phyloP scores from a whole-genome alignment of 2,888 invertebrate genomes.

The Lapara coniferarum region DNA sequence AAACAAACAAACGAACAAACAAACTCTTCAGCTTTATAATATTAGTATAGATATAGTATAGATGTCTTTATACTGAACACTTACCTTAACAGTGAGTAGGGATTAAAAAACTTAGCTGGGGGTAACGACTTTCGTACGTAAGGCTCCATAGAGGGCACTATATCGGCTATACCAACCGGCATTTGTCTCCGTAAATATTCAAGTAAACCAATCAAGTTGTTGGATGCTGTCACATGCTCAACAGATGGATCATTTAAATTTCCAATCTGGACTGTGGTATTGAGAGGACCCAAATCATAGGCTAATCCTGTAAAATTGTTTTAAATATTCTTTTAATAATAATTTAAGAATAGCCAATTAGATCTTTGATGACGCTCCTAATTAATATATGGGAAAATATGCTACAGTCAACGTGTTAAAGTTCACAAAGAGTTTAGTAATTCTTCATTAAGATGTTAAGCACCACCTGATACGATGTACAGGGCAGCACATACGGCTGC shows the following conservation, averaged over 20 bases:
- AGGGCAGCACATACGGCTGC: background rate
- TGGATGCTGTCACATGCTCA: background rate
- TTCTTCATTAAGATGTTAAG: background rate
- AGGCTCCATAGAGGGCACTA: background rate
- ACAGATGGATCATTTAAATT: background rate
- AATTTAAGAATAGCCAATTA: background rate
- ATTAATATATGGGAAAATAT: background rate
- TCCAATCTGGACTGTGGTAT: background rate
- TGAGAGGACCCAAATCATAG: background rate
- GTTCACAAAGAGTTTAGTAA: background rate
- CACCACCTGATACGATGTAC: slow-evolving; percentile 6
- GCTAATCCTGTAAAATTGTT: background rate
- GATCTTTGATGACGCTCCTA: background rate
- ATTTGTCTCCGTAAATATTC: background rate
- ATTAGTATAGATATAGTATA: too few relatives aligned
- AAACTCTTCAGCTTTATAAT: too few relatives aligned
- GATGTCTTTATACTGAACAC: background rate
- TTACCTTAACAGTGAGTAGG: background rate
- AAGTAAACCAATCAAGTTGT: background rate
- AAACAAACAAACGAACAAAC: too few relatives aligned
- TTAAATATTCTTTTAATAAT: background rate
- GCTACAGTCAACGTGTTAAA: too few relatives aligned
- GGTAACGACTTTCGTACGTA: background rate
- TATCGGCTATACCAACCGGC: slow-evolving; percentile 3
- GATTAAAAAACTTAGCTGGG: background rate